Evolutionary conservation across 2,888 invertebrate genomes (phyloP).

Genomic region (Cheiracanthium punctorium): DNA sequence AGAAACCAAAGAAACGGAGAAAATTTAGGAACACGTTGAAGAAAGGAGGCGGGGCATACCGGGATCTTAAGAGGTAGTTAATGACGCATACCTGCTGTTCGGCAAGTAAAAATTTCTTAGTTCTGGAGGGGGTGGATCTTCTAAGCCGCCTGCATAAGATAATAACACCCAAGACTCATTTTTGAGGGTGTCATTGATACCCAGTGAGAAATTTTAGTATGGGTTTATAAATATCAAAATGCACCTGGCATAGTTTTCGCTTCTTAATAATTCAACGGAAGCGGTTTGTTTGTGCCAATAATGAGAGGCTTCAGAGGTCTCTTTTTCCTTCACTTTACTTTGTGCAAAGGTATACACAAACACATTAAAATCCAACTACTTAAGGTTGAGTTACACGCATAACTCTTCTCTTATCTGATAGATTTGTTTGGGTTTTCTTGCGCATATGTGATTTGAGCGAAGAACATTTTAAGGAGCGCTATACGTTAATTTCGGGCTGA

Average conservation of each 20-base stretch:
- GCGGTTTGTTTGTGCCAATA: not conserved
- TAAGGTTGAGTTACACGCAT: too few species aligned
- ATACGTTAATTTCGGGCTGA: too few species aligned
- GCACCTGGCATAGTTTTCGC: not conserved
- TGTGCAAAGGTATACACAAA: too few species aligned
- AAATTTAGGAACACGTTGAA: not conserved
- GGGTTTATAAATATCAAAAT: conserved; percentile 1
- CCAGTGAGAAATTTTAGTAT: not conserved
- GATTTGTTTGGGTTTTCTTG: too few species aligned
- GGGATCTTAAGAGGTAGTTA: not conserved
- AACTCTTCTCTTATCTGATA: too few species aligned
- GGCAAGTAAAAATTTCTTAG: not conserved
- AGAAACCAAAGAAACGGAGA: not conserved
- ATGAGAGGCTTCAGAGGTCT: too few species aligned
- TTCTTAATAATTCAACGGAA: not conserved
- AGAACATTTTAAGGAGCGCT: too few species aligned
- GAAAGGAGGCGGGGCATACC: not conserved
- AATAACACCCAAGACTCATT: not conserved
- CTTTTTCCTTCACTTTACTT: too few species aligned
- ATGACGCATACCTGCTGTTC: not conserved
- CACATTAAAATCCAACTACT: too few species aligned
- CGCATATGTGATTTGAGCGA: too few species aligned
- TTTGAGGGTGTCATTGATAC: not conserved
- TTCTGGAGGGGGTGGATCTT: not conserved
- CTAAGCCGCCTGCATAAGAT: not conserved